Evolutionary conservation across 2,888 invertebrate species (phyloP), one percentile per base, ranked within the genome.

Genomic region (Sturmia bella): DNA sequence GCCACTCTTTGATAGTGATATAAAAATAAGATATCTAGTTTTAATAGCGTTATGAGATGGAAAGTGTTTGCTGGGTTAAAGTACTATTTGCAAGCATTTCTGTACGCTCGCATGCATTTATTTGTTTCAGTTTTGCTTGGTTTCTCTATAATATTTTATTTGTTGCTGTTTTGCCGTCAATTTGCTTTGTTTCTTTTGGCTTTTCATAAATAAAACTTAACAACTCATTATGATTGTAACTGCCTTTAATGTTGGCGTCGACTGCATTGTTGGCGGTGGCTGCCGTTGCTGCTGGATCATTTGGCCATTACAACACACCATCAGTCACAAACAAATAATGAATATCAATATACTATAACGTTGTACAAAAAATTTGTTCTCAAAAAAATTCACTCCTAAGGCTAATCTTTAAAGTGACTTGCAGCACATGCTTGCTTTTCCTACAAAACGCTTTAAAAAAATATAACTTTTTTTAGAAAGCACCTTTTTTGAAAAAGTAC

Each of bases 221-320:
- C 75, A 75, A 78, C 63, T 78, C 73, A 74, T 64, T 77, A 64
- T 63, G 61, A 54, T 54, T 68, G 79, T 69, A 59, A 70, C 54
- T 68, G 79, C 39, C 50, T 79, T 66, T 80, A 78, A 72, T 80
- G 80, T 75, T 76, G 72, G 21, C 64, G 80, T 75, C 72, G 72
- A 21, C 64, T 78, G 43, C n/a, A 41, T 43, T 52, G 21, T 15
- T 15, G 39, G 61, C 74, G 24, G 27, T 45, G n/a, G 13, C 57
- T 45, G 45, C 19, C 15, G 11, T 21, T 43, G 41, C 24, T 7
- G 24, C 37, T 61, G 52, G 69, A 27, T 77, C 56, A 70, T 59
- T 63, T 48, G 56, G 32, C 48, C 56, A 37, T 17, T 63, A 41
- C 12, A 3, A 11, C 39, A 66, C 45, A 66, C 45, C 56, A 48